These are phyloP conservation scores for Congeria kusceri DNA, from an alignment of 2,888 invertebrate genomes.

Conservation along the genomic window DNA sequence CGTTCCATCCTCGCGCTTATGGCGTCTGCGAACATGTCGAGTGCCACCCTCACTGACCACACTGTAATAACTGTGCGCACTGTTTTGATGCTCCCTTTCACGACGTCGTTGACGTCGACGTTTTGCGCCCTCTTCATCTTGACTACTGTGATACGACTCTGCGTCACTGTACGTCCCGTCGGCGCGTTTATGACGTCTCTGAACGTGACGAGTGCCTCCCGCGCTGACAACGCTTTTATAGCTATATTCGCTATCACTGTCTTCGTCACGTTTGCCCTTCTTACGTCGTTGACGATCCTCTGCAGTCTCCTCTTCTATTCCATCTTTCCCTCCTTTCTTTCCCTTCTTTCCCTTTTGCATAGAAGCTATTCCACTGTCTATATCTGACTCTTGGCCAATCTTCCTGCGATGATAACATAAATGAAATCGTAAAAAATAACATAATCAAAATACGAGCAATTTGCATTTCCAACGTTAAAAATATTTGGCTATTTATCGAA, in stretches of 20 bases:
- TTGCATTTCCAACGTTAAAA: too few relatives aligned
- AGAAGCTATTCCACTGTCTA: conserved; percentile 76
- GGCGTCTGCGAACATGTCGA: conserved; percentile 77
- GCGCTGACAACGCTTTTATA: conserved; percentile 82
- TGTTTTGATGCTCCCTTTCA: conserved; percentile 81
- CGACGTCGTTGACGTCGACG: conserved; percentile 81
- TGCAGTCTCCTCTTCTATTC: conserved; percentile 66
- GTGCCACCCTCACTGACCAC: conserved; percentile 84
- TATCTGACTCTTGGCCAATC: conserved; percentile 77
- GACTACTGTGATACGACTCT: conserved; percentile 83
- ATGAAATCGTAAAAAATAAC: background rate
- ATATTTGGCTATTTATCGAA: too few relatives aligned
- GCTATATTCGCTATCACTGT: conserved; percentile 83
- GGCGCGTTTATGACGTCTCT: conserved; percentile 76
- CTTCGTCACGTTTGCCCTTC: conserved; percentile 78
- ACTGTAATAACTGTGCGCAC: conserved; percentile 84
- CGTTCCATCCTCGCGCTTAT: conserved; percentile 81
- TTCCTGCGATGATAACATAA: conserved; percentile 64
- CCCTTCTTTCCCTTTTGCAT: conserved; percentile 72
- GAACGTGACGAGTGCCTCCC: conserved; percentile 83
- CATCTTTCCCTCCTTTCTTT: conserved; percentile 59
- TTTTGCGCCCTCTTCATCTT: conserved; percentile 80
- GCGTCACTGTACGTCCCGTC: conserved; percentile 82
- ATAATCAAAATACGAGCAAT: too few relatives aligned
- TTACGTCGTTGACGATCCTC: conserved; percentile 72